Conservation (phyloP, 92 coral and sea anemone genomes). For the Epizoanthus stellaris region DNA sequence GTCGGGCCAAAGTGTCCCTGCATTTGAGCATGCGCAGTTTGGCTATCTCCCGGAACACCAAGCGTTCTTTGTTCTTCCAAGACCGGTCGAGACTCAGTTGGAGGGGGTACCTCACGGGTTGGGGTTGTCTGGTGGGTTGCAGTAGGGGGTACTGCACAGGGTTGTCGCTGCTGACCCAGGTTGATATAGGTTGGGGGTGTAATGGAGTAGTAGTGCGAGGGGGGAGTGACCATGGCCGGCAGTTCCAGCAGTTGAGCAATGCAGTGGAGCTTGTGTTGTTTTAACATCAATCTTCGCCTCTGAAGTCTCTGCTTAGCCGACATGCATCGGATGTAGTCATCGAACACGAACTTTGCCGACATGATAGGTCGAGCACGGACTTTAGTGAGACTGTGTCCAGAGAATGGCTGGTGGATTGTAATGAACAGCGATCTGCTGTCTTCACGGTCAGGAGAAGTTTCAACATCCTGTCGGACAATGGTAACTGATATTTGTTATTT, state of each 20-base stretch:
- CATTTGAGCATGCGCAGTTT: conserved; percentile 5
- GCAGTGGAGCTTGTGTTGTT: conserved; percentile 94
- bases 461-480: conserved; percentile 82
- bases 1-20: conserved; percentile 42
- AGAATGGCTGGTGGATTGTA: conserved; percentile 97
- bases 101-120: conserved; percentile 27
- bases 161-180: conserved; percentile 68
- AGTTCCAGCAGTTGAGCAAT: conserved; percentile 96
- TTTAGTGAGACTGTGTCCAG: conserved; percentile 87
- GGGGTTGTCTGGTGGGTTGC: conserved; percentile 48
- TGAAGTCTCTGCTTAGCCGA: conserved; percentile 98
- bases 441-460: conserved; percentile 95
- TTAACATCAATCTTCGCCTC: conserved; percentile 87
- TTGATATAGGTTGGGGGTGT: conserved; percentile 92
- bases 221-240: conserved; percentile 96
- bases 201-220: conserved; percentile 88
- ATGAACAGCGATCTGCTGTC: conserved; percentile 99
- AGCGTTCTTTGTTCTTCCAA: conserved; percentile 8
- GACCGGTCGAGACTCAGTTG: conserved; percentile 18
- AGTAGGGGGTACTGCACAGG: conserved; percentile 61
- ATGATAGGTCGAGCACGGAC: conserved; percentile 92
- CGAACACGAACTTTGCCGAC: conserved; percentile 96
- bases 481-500: background rate
- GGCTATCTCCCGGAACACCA: conserved; percentile 26
- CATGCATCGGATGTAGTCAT: conserved; percentile 99